Evolutionary conservation across 1,140 invertebrate species (phyloP), one percentile per base, ranked within the genome.

Genomic region (Hormaphis cornu): DNA sequence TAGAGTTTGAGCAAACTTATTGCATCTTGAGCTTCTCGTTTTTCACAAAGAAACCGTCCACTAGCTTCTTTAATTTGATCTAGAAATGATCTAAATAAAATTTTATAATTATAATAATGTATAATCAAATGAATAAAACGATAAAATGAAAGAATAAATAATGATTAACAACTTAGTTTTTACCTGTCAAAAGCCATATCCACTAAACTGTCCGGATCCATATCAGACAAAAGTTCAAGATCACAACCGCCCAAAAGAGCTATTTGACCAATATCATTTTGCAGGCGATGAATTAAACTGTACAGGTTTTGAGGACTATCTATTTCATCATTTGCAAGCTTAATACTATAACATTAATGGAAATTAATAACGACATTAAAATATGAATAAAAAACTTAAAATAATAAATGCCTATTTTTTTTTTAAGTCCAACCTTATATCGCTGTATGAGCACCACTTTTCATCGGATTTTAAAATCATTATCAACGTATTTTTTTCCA

Each of bases 51-150:
- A 75, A 84, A 90, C 81, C 89, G 83, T 75, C 88, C 86, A 72
- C 89, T 90, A 33, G 87, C 87, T 81, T 91, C 88, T 77, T 90
- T 91, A 22, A 91, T 79, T 76, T 90, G 88, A 74, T 90, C 88
- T 75, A 91, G 79, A 76, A 91, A 91, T 71, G 85, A 83, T 77
- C 84, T 87, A 77, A 76, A 84, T 54, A 54, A 20, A 1, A 54
- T 14, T 20, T 33, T 20, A 54, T 9, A 56, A 37, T 56, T 14
- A 16, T 2, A 2, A n/a, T 42, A 12, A n/a, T n/a, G 2, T n/a
- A 8, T 42, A 12, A 42, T 42, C n/a, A 6, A 12, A 10, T 30
- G 30, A 35, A 56, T 16, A 22, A 20, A 56, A 16, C n/a, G n/a
- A 70, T 10, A 71, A 46, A 26, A 16, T 53, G 6, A 18, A n/a